Percentiles rank a stretch among this genome's conserved stretches.
Evolutionary conservation across 2,888 invertebrate genomes (phyloP).

Genomic region (Aleiodes alternator): DNA sequence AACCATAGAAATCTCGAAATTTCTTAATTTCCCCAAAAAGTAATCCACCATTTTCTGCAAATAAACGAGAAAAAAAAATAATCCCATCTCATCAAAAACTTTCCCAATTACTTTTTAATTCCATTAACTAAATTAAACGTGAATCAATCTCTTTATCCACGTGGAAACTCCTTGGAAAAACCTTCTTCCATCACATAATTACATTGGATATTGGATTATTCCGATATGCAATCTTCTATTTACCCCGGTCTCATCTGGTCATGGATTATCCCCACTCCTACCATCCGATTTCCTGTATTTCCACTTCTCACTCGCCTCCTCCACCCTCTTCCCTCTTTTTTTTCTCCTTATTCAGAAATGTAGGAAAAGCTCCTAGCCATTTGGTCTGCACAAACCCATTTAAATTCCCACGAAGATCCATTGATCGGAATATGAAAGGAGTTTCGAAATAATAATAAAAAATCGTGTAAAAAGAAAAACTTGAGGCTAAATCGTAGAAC

Average conservation of each 20-base stretch:
- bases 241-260: constrained; percentile 28
- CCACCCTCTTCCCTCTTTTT: background rate
- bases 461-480: background rate
- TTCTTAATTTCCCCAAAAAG: too few species aligned
- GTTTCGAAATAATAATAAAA: background rate
- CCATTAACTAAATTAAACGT: too few species aligned
- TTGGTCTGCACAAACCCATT: constrained; percentile 32
- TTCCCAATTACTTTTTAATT: too few species aligned
- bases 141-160: too few species aligned
- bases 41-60: too few species aligned
- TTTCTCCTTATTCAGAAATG: background rate
- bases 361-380: background rate
- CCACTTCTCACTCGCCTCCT: constrained; percentile 1
- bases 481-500: constrained; percentile 2
- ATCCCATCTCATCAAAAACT: too few species aligned
- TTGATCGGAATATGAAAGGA: constrained; percentile 33
- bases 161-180: background rate
- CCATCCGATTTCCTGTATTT: constrained; percentile 4
- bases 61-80: too few species aligned
- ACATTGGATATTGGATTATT: constrained; percentile 30
- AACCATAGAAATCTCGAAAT: too few species aligned
- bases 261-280: constrained; percentile 6
- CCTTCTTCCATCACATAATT: constrained; percentile 12
- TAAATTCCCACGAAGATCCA: constrained; percentile 34
- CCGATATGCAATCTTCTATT: constrained; percentile 23